Conservation (phyloP, 2,888 invertebrate species). For the Zaprionus lineosus region DNA sequence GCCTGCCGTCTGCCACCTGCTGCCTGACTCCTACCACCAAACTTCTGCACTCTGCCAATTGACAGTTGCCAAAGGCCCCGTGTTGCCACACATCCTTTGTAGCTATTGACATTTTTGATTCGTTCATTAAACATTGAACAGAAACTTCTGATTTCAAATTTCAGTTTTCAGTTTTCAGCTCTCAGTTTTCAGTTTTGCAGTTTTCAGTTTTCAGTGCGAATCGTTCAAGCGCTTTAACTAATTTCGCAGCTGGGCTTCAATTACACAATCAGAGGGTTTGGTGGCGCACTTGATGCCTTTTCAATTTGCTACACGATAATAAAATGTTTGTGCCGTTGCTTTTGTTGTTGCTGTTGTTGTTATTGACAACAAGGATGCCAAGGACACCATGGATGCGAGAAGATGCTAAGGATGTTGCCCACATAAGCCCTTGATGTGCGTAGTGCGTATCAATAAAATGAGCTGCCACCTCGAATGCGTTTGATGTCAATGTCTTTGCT, state of each 20-base stretch:
- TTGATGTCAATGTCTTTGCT: constrained; percentile 66
- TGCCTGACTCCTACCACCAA: too few relatives aligned
- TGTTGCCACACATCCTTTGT: too few relatives aligned
- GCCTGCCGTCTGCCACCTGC: too few relatives aligned
- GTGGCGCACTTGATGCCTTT: constrained; percentile 54
- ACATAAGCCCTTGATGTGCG: constrained; percentile 54
- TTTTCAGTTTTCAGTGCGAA: too few relatives aligned
- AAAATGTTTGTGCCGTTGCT: constrained; percentile 32
- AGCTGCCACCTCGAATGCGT: constrained; percentile 36
- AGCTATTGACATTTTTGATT: constrained; percentile 4
- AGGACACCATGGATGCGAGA: constrained; percentile 12
- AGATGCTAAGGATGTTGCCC: constrained; percentile 13
- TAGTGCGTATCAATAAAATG: constrained; percentile 57
- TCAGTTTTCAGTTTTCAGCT: too few relatives aligned
- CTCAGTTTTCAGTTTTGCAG: too few relatives aligned
- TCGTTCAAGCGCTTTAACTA: constrained; percentile 14
- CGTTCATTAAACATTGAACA: constrained; percentile 16
- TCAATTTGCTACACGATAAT: constrained; percentile 67
- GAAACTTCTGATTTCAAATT: too few relatives aligned
- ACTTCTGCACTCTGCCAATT: too few relatives aligned
- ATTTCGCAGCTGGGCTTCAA: constrained; percentile 36
- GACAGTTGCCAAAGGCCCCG: too few relatives aligned
- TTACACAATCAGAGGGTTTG: constrained; percentile 6
- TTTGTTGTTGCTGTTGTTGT: background rate
- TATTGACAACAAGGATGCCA: constrained; percentile 21